Conservation (phyloP, 2,888 invertebrate species). For the Clitarchus hookeri region DNA sequence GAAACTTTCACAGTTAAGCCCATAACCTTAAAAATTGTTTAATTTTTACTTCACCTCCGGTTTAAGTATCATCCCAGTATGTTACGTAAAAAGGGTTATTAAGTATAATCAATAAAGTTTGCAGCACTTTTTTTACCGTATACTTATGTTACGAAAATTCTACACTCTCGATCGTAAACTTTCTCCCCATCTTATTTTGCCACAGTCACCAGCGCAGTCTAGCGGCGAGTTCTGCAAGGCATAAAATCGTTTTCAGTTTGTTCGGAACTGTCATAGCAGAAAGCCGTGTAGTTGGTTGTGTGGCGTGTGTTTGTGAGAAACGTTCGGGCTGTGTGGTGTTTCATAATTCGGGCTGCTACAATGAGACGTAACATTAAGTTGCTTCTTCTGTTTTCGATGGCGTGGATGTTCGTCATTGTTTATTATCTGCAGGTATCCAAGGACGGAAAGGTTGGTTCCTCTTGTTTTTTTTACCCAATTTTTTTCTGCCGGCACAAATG, state of each 20-base stretch:
- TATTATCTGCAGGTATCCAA: constrained; percentile 64
- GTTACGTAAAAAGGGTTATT: no score
- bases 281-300: constrained; percentile 15
- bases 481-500: constrained; percentile 1
- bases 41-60: no score
- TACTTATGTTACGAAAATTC: no score
- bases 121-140: no score
- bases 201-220: constrained; percentile 10
- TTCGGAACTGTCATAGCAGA: constrained; percentile 32
- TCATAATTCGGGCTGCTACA: constrained; percentile 35
- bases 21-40: no score
- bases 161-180: no score
- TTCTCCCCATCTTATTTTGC: background rate
- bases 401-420: constrained; percentile 68
- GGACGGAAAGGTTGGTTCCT: constrained; percentile 59
- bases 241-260: constrained; percentile 35
- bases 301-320: constrained; percentile 27
- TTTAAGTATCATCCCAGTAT: no score
- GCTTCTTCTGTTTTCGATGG: constrained; percentile 62
- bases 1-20: no score
- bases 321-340: constrained; percentile 21
- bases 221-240: background rate
- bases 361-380: constrained; percentile 68
- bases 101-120: no score
- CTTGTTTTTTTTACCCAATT: background rate